A percentile compares a stretch with the other conserved stretches of the same genome.
Evolutionary conservation across 2,113 vertebrate species (phyloP).

Genomic region (Rhynchomys soricoides): DNA sequence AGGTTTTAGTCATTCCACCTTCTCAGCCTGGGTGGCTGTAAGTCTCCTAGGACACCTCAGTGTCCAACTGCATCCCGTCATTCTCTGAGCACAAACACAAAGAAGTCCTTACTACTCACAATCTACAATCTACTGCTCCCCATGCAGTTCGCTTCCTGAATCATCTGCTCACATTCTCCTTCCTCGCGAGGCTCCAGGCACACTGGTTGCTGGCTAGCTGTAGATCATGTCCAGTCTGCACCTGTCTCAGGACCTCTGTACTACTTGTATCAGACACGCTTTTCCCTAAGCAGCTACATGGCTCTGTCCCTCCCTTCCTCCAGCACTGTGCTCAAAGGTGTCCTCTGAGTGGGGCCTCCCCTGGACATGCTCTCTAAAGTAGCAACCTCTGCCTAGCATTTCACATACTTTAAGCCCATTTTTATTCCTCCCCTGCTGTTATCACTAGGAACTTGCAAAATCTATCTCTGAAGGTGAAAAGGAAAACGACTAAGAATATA

Average conservation of each 20-base stretch:
- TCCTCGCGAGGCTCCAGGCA: background rate
- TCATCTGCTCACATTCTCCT: background rate
- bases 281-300: background rate
- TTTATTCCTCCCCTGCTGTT: background rate
- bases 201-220: background rate
- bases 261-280: background rate
- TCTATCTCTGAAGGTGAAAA: constrained; percentile 14
- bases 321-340: background rate
- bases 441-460: background rate
- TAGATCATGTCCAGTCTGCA: background rate
- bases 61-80: background rate
- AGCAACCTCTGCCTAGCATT: background rate
- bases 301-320: background rate
- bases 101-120: background rate
- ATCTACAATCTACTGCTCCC: background rate
- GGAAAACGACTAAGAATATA: background rate
- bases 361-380: background rate
- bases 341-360: background rate
- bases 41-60: background rate
- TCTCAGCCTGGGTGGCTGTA: background rate
- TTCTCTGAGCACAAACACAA: background rate
- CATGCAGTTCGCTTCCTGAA: background rate
- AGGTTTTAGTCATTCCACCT: background rate
- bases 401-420: background rate
- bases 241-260: background rate